Base-by-base conservation (phyloP, 1,140 invertebrate genomes). In the Eriocheir sinensis region DNA sequence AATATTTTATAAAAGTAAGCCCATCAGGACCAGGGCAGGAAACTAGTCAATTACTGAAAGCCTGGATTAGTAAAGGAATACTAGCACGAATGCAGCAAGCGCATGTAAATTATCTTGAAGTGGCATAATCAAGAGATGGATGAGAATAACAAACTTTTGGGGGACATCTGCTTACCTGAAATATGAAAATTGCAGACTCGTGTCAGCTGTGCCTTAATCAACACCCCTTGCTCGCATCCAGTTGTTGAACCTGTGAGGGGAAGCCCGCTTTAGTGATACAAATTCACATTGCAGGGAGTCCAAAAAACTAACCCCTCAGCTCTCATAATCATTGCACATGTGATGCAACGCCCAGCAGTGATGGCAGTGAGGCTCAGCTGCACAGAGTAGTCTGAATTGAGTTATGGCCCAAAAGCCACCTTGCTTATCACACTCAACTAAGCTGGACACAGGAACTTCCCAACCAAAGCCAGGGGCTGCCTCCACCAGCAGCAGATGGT, bases 301-400 rank as follows among this genome's bases (percentile, higher is more conserved):
- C 41, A 86, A 80, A 85, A 89, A 94, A 32, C 86, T 89, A 94
- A 94, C 86, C 15, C 38, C 93, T 94, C 93, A 94, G 93, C 93
- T 94, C 93, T 94, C 93, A 94, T 94, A 94, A 94, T 94, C 93
- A 90, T 44, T 94, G 93, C 88, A 94, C 93, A 94, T 94, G 32
- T 89, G 93, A 60, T 36, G 36, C 85, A n/a, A 89, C 93, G 81
- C 32, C 93, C 93, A 32, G 48, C 80, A 80, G 27, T 4, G 0
- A n/a, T 89, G 93, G 53, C 32, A 60, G 21, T 48, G 81, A 60
- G 86, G 89, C 93, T 81, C 41, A n/a, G 93, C 93, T 89, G 53
- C 40, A 94, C 60, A 94, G 93, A 94, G 81, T 94, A 94, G 93
- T 94, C 93, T 94, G 93, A 94, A 94, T 94, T 94, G 93, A 94